Base-by-base conservation (phyloP, 2,797 vertebrate species). In the Sebastes cheni region DNA sequence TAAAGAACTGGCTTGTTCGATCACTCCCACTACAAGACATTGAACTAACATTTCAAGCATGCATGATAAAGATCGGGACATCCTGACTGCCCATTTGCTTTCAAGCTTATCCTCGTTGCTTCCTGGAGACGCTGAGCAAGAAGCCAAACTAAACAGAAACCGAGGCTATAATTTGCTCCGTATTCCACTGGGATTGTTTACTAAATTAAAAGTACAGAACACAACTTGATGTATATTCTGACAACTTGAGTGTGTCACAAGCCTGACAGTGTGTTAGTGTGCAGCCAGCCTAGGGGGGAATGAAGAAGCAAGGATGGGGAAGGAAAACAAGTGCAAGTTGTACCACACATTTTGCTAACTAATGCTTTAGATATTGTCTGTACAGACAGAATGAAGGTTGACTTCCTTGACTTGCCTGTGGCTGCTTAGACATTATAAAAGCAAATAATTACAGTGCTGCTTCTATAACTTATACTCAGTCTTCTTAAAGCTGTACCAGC, bases 401-500 rank as follows among this genome's bases (percentile, higher is more conserved):
- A 13, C 32, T 59, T 66, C 65, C 42, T 42, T 70, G 36, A 66
- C 68, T 58, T 27, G 14, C 42, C 58, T 34, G 14, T n/a, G n/a
- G 42, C 27, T 55, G 29, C 64, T 23, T 34, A 2, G 13, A 30
- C 25, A 36, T 66, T 50, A 23, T 67, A 8, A n/a, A 81, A 30
- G 18, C 50, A 42, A 77, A 74, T 3, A 66, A 25, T 23, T 55
- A 13, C 50, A 58, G 59, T 1, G 0, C 60, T 29, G 6, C 16
- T 23, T 65, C 54, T 60, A 12, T 34, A 27, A 74, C 56, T 80
- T 76, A 55, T 14, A 74, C 61, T 22, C 13, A 8, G n/a, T 58
- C 60, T 50, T 18, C 80, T 80, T 73, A 64, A 76, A 75, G 71
- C 67, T 29, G n/a, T 5, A 32, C 25, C 83, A 71, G 23, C 0